Evolutionary conservation across 2,113 vertebrate genomes (phyloP).

Genomic region (Amphiprion ocellaris): DNA sequence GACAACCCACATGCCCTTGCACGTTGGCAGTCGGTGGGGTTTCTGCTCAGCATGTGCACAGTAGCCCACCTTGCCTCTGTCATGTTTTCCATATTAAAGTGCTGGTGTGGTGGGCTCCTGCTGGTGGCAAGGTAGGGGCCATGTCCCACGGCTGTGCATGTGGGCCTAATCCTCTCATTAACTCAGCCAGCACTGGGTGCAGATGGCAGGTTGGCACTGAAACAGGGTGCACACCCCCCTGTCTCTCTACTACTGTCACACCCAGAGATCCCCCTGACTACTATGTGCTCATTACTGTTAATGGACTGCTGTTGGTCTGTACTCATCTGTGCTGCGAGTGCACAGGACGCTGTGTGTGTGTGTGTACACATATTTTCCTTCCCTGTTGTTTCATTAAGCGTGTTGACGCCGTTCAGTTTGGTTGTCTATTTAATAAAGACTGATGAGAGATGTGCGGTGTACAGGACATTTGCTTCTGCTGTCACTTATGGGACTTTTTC

Average conservation of each 20-base stretch:
- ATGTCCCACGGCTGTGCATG: slow-evolving; percentile 69
- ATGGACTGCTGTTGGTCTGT: slow-evolving; percentile 54
- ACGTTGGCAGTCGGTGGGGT: slow-evolving; percentile 37
- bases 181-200: slow-evolving; percentile 64
- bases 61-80: slow-evolving; percentile 67
- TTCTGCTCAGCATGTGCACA: slow-evolving; percentile 58
- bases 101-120: slow-evolving; percentile 54
- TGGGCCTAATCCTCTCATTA: slow-evolving; percentile 84
- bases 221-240: slow-evolving; percentile 46
- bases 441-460: slow-evolving; percentile 49
- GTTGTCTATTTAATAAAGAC: slow-evolving; percentile 54
- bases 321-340: slow-evolving; percentile 1
- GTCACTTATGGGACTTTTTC: slow-evolving; percentile 17
- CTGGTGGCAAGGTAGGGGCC: slow-evolving; percentile 64
- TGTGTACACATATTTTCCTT: background rate
- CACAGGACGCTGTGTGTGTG: background rate
- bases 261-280: slow-evolving; percentile 43
- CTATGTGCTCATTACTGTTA: slow-evolving; percentile 60
- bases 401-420: slow-evolving; percentile 26
- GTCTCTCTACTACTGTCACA: slow-evolving; percentile 58
- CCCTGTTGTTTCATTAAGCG: slow-evolving; percentile 32
- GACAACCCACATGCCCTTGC: slow-evolving; percentile 59
- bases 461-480: slow-evolving; percentile 18
- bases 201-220: slow-evolving; percentile 83
- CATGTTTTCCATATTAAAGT: slow-evolving; percentile 80